These are phyloP conservation scores for Hycleus phaleratus DNA, from an alignment of 1,140 invertebrate species.

Conservation along the genomic window DNA sequence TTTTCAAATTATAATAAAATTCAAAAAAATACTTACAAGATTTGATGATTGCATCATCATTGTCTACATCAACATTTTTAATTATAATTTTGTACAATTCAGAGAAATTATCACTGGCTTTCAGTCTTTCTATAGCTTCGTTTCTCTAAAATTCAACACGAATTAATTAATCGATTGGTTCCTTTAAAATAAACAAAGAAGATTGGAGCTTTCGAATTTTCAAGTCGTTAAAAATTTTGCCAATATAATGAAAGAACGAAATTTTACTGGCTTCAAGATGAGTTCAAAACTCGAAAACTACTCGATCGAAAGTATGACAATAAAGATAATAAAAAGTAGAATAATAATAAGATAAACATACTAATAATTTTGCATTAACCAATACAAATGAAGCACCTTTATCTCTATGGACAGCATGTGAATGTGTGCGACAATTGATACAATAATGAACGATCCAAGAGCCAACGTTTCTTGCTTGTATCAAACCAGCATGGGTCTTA, in stretches of 20 bases:
- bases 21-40: slow-evolving; percentile 21
- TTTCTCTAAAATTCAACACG: slow-evolving; percentile 9
- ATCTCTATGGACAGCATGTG: slow-evolving; percentile 46
- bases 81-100: slow-evolving; percentile 30
- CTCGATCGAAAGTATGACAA: too few species aligned
- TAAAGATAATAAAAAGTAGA: too few species aligned
- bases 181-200: too few species aligned
- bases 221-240: too few species aligned
- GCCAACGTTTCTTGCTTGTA: slow-evolving; percentile 42
- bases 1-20: too few species aligned
- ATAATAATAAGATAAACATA: slow-evolving; percentile 31
- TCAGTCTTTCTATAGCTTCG: slow-evolving; percentile 23
- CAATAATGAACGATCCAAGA: slow-evolving; percentile 46
- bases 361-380: slow-evolving; percentile 43
- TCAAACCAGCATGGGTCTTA: slow-evolving; percentile 43
- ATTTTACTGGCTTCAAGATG: too few species aligned
- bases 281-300: too few species aligned
- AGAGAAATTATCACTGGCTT: slow-evolving; percentile 21
- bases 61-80: slow-evolving; percentile 16
- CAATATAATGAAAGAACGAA: too few species aligned
- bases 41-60: slow-evolving; percentile 14
- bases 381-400: slow-evolving; percentile 44
- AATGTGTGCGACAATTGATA: slow-evolving; percentile 39
- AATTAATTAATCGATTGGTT: too few species aligned
- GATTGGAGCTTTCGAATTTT: too few species aligned